These are phyloP conservation scores for Callyntrura sp. DNA, from an alignment of 2,888 invertebrate species.

Conservation along the genomic window DNA sequence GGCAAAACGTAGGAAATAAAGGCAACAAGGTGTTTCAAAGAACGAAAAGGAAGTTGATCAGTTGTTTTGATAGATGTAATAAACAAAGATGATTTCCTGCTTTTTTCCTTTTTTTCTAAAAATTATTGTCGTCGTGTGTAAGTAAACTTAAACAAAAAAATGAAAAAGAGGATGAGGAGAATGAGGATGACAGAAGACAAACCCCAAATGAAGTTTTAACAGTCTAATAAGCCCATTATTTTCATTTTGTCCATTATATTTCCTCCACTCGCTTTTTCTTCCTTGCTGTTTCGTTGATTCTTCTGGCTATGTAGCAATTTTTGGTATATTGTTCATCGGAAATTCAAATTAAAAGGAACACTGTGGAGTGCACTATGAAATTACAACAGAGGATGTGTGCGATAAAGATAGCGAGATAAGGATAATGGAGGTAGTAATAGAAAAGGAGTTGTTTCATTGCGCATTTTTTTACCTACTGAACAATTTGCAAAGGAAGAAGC, in stretches of 20 bases:
- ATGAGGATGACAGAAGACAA: slow-evolving; percentile 8
- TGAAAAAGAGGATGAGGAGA: not conserved
- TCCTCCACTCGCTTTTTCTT: slow-evolving; percentile 51
- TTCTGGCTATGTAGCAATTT: too few relatives aligned
- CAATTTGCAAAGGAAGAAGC: not conserved
- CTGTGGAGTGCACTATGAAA: too few relatives aligned
- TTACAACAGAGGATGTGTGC: too few relatives aligned
- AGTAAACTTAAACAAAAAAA: not conserved
- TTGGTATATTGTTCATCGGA: too few relatives aligned
- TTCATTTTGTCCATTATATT: slow-evolving; percentile 49
- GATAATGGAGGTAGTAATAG: too few relatives aligned
- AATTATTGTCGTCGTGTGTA: not conserved
- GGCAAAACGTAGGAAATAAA: not conserved
- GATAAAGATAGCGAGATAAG: too few relatives aligned
- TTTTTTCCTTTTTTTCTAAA: slow-evolving; percentile 29
- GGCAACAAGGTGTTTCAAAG: not conserved
- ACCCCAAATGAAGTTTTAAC: slow-evolving; percentile 46
- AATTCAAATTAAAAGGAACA: too few relatives aligned
- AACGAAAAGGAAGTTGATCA: slow-evolving; percentile 54
- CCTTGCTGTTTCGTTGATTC: not conserved
- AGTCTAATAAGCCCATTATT: slow-evolving; percentile 57
- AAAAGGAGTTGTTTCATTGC: not conserved
- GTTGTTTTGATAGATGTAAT: not conserved
- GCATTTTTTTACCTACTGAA: not conserved
- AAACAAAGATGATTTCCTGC: slow-evolving; percentile 24